A percentile compares a stretch with the other conserved stretches of the same genome.
phyloP scores from a whole-genome alignment of 2,113 vertebrate species.

The Thalassarche chlororhynchos region DNA sequence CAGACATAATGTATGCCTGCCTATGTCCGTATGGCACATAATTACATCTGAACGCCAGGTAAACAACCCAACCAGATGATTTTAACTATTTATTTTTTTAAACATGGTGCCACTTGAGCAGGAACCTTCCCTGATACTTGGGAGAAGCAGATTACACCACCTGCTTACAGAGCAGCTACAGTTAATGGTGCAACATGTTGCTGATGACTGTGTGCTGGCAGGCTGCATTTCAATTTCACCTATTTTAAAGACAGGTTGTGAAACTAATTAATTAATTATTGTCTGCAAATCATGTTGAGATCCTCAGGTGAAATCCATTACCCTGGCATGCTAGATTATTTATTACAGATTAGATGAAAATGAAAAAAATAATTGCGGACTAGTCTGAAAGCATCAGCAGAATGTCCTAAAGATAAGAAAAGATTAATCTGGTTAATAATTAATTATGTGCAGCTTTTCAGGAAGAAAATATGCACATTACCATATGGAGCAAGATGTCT shows the following conservation, averaged over 20 bases:
- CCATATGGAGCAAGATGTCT: neutral
- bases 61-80: neutral
- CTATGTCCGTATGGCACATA: neutral
- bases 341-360: conserved; percentile 29
- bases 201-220: neutral
- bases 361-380: neutral
- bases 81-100: neutral
- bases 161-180: neutral
- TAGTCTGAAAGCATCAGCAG: neutral
- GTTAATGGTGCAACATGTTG: neutral
- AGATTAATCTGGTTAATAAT: conserved; percentile 5
- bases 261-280: conserved; percentile 57
- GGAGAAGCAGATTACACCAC: neutral
- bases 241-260: conserved; percentile 37
- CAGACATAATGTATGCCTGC: neutral
- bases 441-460: conserved; percentile 18
- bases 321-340: neutral
- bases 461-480: conserved; percentile 19
- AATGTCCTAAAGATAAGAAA: conserved; percentile 31
- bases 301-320: conserved; percentile 43
- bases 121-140: neutral
- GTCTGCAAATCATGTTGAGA: neutral
- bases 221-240: neutral
- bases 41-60: neutral
- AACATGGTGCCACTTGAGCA: neutral